Evolutionary conservation across 2,113 vertebrate genomes (phyloP), one percentile per base, ranked within the genome.

Genomic region (Callopanchax toddi): DNA sequence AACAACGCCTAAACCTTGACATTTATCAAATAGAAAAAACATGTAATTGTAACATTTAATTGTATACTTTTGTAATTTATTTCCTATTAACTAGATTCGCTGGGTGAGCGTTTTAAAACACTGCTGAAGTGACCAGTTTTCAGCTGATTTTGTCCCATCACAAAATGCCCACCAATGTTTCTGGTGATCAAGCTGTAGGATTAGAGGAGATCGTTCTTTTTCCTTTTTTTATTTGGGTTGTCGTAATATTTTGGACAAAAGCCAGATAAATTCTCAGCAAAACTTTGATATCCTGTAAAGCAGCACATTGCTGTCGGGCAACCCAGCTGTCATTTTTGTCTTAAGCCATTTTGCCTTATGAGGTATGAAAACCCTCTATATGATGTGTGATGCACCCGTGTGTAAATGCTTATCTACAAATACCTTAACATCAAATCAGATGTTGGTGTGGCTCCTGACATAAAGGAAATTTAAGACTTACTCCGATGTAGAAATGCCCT

Each of bases 281-380:
- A 81, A 56, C 50, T 43, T 37, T 54, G 56, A 44, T 18, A 26
- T 55, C 60, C 39, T 60, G 54, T 55, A 60, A 60, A 75, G 52
- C 22, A 58, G 52, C 65, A 50, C n/a, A 45, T 29, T 60, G 49
- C 61, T 49, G 63, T 39, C 36, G 49, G 65, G 60, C 32, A 11
- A 81, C 68, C 62, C 67, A 76, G 71, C 65, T 57, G 23, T 87
- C 79, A 59, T 83, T 62, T 70, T 76, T 80, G 83, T 91, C 85
- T 87, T 88, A 88, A 83, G 68, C 90, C 89, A 87, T 76, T 74
- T 88, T 91, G 90, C 90, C 90, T 91, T 91, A 90, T 76, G 76
- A 81, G 69, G 82, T 73, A 60, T 74, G 18, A 51, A 48, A 74
- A 62, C 67, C 67, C 66, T 77, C 69, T 65, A 40, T 39, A 69